These are phyloP conservation scores for Zosterops pallidus DNA, from an alignment of 2,113 vertebrate species.

Conservation along the genomic window DNA sequence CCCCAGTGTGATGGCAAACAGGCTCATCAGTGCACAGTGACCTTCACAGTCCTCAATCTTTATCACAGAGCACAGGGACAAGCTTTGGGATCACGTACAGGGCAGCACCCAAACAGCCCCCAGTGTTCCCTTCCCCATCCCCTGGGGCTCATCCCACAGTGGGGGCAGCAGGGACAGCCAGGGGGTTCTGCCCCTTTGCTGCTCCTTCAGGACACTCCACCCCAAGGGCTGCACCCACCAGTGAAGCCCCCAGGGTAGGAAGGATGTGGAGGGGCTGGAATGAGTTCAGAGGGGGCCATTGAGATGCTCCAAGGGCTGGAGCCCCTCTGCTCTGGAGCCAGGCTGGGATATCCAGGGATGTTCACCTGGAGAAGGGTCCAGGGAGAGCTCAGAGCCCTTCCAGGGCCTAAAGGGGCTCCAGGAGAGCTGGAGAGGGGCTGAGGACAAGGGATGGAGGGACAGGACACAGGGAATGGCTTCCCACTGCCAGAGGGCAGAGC, in stretches of 20 bases:
- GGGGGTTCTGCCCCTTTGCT: not conserved
- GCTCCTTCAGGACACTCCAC: not conserved
- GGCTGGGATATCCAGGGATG: not conserved
- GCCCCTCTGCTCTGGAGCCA: not conserved
- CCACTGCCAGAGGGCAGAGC: not conserved
- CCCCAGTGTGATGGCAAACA: not conserved
- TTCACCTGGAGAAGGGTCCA: not conserved
- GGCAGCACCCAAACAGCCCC: not conserved
- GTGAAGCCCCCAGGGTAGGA: accelerated
- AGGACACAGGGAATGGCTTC: not conserved
- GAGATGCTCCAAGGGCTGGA: not conserved
- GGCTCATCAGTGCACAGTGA: not conserved
- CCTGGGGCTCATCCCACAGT: not conserved
- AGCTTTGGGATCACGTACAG: accelerated
- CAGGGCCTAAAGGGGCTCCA: not conserved
- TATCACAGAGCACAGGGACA: not conserved
- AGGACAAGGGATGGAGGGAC: not conserved
- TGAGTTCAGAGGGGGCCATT: accelerated
- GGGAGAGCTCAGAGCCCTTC: accelerated
- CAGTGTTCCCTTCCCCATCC: not conserved
- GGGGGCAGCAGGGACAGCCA: not conserved
- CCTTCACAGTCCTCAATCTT: not conserved
- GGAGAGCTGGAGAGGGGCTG: not conserved
- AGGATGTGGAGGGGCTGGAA: not conserved
- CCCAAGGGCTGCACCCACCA: not conserved